phyloP scores from a whole-genome alignment of 2,888 invertebrate genomes.

The Pterostichus niger region DNA sequence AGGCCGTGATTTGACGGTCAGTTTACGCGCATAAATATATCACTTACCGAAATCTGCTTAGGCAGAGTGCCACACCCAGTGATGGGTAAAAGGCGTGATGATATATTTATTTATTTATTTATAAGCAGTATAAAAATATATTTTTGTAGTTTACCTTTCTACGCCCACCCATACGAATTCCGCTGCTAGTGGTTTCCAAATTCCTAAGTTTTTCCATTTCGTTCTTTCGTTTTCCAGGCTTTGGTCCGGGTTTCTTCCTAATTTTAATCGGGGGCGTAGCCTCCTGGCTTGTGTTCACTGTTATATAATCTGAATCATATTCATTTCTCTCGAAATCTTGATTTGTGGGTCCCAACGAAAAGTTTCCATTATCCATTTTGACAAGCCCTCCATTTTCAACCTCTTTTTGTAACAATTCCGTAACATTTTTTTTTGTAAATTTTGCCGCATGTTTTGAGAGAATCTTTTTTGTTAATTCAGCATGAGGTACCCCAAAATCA shows the following conservation, averaged over 20 bases:
- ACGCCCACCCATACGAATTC: constrained; percentile 79
- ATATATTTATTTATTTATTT: too few relatives aligned
- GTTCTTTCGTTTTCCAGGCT: constrained; percentile 68
- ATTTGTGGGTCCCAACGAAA: constrained; percentile 82
- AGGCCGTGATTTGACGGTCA: too few relatives aligned
- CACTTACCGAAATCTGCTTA: too few relatives aligned
- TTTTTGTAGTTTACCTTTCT: constrained; percentile 73
- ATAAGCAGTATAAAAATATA: too few relatives aligned
- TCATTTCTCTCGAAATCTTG: constrained; percentile 56
- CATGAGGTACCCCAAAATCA: constrained; percentile 85
- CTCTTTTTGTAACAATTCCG: constrained; percentile 85
- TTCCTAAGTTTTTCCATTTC: constrained; percentile 58
- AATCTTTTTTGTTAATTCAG: constrained; percentile 83
- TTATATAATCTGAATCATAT: constrained; percentile 68
- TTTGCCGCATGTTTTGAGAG: constrained; percentile 82
- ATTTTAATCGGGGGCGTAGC: constrained; percentile 67
- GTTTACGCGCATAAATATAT: too few relatives aligned
- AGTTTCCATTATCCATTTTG: constrained; percentile 84
- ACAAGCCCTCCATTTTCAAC: constrained; percentile 84
- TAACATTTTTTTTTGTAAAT: constrained; percentile 82
- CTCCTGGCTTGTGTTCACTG: constrained; percentile 67
- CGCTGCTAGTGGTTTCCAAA: constrained; percentile 46
- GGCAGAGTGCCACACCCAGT: too few relatives aligned
- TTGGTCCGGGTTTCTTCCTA: constrained; percentile 69
- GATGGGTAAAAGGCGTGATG: too few relatives aligned